Base-by-base conservation (phyloP, 2,113 vertebrate species). In the Nesospiza acunhae region DNA sequence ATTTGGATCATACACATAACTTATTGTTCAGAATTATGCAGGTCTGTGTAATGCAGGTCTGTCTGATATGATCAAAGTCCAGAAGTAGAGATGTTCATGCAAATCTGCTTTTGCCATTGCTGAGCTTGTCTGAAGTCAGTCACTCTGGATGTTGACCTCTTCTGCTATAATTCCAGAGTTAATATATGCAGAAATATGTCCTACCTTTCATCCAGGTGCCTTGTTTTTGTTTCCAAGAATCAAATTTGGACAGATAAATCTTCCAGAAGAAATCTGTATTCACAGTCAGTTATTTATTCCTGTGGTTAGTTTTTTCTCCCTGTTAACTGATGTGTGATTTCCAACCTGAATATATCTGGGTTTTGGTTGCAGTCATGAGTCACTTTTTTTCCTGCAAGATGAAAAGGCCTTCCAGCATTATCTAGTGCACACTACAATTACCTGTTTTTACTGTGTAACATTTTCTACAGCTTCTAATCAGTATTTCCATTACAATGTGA, bases 391-490 rank as follows among this genome's bases (percentile, higher is more conserved):
- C 69, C 68, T 84, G 37, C 62, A 37, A 82, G 49, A 56, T 60
- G 86, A 77, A 84, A 70, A 78, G 70, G 7, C 26, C 13, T 95
- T 94, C 85, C 63, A 89, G 15, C 41, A 59, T 69, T 83, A 69
- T 80, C 42, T 72, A 75, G 44, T 0, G 56, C 60, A 88, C 15
- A 2, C 74, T 73, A 21, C 66, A 76, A 53, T 81, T 92, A 77
- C 18, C 66, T 89, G 21, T 4, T 87, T 60, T 89, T 78, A 75
- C 37, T 79, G 41, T 58, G 21, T 20, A 69, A 39, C 33, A 37
- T 66, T 92, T 82, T 76, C 62, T 89, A 49, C 82, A 91, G 85
- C 63, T 93, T 88, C 59, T 85, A 58, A 58, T 93, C 68, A 72
- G 33, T 67, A 28, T 92, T 93, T 93, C 96, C 86, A 94, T 91